These are phyloP conservation scores for Oscheius sp. DNA, from an alignment of 2,888 invertebrate species.

Conservation along the genomic window DNA sequence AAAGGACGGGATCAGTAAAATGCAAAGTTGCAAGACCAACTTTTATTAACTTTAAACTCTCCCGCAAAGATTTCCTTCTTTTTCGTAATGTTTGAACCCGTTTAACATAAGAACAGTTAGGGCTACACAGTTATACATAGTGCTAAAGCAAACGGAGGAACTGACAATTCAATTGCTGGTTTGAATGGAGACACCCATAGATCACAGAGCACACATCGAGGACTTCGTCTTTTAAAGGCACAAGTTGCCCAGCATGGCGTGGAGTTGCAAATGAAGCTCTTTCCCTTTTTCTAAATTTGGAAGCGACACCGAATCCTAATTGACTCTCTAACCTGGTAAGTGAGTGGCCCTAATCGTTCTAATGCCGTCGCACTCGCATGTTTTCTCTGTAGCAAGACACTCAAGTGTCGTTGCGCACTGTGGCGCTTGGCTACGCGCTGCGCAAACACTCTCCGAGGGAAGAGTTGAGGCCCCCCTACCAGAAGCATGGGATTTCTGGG, in stretches of 20 bases:
- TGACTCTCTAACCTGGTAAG: background rate
- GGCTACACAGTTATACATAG: no score
- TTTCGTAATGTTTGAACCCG: no score
- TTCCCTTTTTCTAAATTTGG: background rate
- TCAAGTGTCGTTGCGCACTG: constrained; percentile 38
- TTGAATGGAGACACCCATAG: no score
- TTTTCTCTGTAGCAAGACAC: constrained; percentile 35
- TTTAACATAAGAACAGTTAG: no score
- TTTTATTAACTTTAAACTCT: no score
- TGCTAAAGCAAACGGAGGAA: no score
- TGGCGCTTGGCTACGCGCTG: constrained; percentile 28
- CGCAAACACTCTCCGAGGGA: constrained; percentile 32
- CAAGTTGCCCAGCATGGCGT: background rate
- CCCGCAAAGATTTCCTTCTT: no score
- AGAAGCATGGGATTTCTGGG: constrained; percentile 24
- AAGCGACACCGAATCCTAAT: background rate
- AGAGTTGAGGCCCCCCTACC: constrained; percentile 12
- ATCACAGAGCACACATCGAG: no score
- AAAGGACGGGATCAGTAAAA: no score
- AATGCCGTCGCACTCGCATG: constrained; percentile 33
- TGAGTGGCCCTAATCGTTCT: constrained; percentile 27
- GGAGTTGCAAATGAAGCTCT: constrained; percentile 3
- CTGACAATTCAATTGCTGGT: no score
- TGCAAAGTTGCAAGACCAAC: no score
- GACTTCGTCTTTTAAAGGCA: background rate